Percentiles rank a stretch among this genome's conserved stretches.
These are phyloP conservation scores for Nysson spinosus DNA, from an alignment of 2,888 invertebrate species.

Conservation along the genomic window DNA sequence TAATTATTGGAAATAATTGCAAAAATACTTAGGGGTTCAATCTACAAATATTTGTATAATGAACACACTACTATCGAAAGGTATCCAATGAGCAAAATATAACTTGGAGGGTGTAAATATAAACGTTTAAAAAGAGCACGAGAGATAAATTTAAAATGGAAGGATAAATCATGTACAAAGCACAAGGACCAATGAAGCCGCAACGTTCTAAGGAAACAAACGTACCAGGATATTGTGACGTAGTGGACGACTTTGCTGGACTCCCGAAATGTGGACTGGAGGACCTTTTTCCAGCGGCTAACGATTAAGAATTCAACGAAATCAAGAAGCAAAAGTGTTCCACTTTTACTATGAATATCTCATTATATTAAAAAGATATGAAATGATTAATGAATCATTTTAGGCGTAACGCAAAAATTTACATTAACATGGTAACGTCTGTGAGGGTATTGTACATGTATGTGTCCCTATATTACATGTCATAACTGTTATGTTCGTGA, in stretches of 20 bases:
- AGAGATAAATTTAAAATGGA: neutral
- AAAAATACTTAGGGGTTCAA: neutral
- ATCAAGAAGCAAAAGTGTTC: slow-evolving; percentile 30
- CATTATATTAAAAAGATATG: slow-evolving; percentile 9
- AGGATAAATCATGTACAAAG: slow-evolving; percentile 2
- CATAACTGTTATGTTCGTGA: neutral
- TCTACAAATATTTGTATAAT: neutral
- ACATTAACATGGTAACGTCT: too few relatives aligned
- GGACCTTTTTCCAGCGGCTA: slow-evolving; percentile 70
- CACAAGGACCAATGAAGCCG: neutral
- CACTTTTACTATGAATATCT: neutral
- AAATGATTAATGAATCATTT: too few relatives aligned
- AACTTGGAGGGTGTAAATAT: too few relatives aligned
- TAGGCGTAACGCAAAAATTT: too few relatives aligned
- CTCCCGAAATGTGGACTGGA: slow-evolving; percentile 73
- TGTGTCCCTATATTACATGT: too few relatives aligned
- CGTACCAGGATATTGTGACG: slow-evolving; percentile 69
- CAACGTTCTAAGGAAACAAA: slow-evolving; percentile 25
- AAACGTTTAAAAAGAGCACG: too few relatives aligned
- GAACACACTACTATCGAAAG: neutral
- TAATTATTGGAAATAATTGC: neutral
- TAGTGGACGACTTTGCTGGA: slow-evolving; percentile 69
- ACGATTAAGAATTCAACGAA: slow-evolving; percentile 38
- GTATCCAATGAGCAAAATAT: too few relatives aligned
- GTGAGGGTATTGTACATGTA: too few relatives aligned